phyloP scores from a whole-genome alignment of 1,140 invertebrate species.

The Drosophila sp. region DNA sequence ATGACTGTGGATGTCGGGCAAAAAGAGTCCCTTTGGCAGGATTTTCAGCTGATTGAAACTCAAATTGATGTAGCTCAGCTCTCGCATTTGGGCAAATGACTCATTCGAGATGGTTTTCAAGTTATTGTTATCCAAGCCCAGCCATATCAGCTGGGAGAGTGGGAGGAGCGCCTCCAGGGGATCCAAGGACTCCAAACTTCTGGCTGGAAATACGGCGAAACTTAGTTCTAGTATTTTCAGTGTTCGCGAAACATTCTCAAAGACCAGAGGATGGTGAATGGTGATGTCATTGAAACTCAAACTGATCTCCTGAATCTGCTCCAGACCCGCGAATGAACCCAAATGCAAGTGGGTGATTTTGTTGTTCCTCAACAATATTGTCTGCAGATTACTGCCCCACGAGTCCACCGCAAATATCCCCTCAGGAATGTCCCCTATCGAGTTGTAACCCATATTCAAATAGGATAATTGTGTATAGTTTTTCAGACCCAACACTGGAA shows the following conservation, averaged over 20 bases:
- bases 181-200: constrained; percentile 84
- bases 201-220: constrained; percentile 91
- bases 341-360: constrained; percentile 89
- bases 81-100: constrained; percentile 85
- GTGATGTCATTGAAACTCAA: constrained; percentile 94
- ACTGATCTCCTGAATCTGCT: constrained; percentile 91
- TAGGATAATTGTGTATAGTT: constrained; percentile 89
- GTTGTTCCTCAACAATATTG: constrained; percentile 93
- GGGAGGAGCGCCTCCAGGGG: constrained; percentile 89
- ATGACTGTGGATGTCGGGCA: constrained; percentile 88
- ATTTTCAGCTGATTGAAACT: constrained; percentile 91
- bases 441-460: constrained; percentile 94
- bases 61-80: constrained; percentile 92
- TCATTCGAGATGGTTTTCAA: constrained; percentile 88
- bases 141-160: constrained; percentile 90
- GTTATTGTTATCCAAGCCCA: constrained; percentile 95
- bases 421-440: constrained; percentile 89
- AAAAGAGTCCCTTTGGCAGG: constrained; percentile 87
- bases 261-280: constrained; percentile 90
- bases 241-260: constrained; percentile 88
- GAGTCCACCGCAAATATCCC: constrained; percentile 87
- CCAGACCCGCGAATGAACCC: constrained; percentile 88
- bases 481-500: constrained; percentile 88
- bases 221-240: constrained; percentile 93
- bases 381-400: constrained; percentile 92